Conservation (phyloP, 2,113 vertebrate species). For the Lycaon pictus region DNA sequence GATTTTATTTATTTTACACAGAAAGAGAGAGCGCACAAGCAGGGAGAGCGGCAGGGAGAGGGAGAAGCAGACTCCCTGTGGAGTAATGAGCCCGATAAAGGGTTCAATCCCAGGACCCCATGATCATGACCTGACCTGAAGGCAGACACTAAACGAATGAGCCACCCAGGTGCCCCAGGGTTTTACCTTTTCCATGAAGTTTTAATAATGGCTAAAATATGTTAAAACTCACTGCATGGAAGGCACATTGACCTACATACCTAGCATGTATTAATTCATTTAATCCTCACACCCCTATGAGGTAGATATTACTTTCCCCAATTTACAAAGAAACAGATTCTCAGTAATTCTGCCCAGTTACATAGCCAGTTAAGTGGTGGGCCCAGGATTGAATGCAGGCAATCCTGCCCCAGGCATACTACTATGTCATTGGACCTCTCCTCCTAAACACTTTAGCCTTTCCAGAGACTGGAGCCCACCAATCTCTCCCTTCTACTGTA, state of each 20-base stretch:
- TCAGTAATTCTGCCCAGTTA: constrained; percentile 24
- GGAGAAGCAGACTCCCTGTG: too few species aligned
- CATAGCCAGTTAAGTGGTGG: not conserved
- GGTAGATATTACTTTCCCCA: not conserved
- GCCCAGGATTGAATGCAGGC: not conserved
- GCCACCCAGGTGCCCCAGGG: too few species aligned
- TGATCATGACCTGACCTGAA: too few species aligned
- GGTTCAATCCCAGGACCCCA: too few species aligned
- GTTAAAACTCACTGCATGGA: not conserved
- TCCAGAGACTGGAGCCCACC: not conserved
- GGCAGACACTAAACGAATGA: too few species aligned
- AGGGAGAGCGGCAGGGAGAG: too few species aligned
- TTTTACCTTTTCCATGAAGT: not conserved
- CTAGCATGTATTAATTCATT: not conserved
- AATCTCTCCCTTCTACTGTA: not conserved
- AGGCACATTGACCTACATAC: not conserved
- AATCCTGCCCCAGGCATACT: not conserved
- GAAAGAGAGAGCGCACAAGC: too few species aligned
- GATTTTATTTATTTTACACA: too few species aligned
- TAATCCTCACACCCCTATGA: not conserved
- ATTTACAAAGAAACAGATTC: constrained; percentile 25
- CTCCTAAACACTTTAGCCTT: not conserved
- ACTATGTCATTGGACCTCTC: not conserved
- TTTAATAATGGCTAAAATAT: constrained; percentile 21
- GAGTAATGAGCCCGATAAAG: too few species aligned